Percentiles rank a stretch among this genome's conserved stretches.
Conservation (phyloP, 2,113 vertebrate genomes). For the Pterocles burchelli region DNA sequence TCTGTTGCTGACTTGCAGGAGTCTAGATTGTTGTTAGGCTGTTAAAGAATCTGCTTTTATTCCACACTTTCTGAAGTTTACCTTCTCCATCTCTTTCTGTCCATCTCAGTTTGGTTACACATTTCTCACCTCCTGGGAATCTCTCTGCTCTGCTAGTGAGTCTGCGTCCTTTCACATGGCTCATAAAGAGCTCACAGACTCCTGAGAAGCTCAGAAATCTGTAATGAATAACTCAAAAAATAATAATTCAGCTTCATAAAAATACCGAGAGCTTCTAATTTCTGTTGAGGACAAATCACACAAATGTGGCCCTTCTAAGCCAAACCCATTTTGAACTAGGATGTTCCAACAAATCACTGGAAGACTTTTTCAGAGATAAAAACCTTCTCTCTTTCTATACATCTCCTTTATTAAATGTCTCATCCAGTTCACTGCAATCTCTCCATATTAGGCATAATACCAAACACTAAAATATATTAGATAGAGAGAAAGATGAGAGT, state of each 20-base stretch:
- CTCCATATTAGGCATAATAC: constrained; percentile 9
- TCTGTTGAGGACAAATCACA: constrained; percentile 28
- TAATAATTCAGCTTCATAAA: neutral
- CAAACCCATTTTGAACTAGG: constrained; percentile 30
- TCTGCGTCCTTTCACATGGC: constrained; percentile 5
- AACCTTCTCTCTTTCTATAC: constrained; percentile 23
- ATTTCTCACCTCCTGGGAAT: constrained; percentile 20
- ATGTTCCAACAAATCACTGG: constrained; percentile 20
- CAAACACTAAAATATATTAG: constrained; percentile 30
- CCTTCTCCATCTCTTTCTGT: neutral
- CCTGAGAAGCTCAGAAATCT: constrained; percentile 17
- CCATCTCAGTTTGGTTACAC: constrained; percentile 24
- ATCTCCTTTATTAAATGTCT: constrained; percentile 24
- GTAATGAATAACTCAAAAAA: constrained; percentile 34
- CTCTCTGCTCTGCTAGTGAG: constrained; percentile 3
- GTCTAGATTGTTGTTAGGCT: neutral
- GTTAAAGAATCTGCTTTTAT: constrained; percentile 21
- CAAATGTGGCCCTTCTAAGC: neutral
- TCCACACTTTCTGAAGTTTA: constrained; percentile 17
- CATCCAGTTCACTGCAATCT: neutral
- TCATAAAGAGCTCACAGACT: constrained; percentile 25
- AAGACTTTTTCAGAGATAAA: constrained; percentile 13
- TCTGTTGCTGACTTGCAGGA: neutral
- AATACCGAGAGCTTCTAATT: constrained; percentile 28
- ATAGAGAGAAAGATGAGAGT: constrained; percentile 4